These are phyloP conservation scores for Remorina albescens DNA, from an alignment of 2,797 vertebrate genomes.

Conservation along the genomic window DNA sequence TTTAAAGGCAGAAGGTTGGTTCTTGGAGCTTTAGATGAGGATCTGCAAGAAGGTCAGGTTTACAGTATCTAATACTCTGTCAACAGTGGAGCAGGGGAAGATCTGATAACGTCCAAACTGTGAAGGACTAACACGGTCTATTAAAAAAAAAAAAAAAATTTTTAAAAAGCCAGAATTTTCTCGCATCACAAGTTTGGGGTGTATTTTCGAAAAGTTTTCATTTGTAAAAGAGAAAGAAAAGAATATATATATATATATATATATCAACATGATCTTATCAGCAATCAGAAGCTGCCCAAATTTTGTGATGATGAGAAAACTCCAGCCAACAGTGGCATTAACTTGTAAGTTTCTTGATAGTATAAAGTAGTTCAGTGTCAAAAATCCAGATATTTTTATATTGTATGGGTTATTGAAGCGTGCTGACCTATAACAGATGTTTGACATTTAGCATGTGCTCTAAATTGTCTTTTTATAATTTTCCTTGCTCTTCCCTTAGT, in stretches of 20 bases:
- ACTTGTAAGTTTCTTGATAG: background rate
- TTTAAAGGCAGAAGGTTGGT: background rate
- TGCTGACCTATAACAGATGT: background rate
- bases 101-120: background rate
- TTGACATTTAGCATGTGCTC: background rate
- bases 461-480: background rate
- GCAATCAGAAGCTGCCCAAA: background rate
- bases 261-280: too few relatives aligned
- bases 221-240: background rate
- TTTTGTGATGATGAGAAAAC: background rate
- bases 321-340: background rate
- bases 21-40: background rate
- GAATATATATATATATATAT: too few relatives aligned
- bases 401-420: background rate
- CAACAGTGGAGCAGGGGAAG: background rate
- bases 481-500: background rate
- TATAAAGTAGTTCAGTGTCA: background rate
- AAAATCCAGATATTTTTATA: background rate
- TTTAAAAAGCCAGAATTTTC: background rate
- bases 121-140: background rate
- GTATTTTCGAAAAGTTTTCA: background rate
- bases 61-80: background rate
- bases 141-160: too few relatives aligned
- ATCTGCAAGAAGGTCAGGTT: slow-evolving; percentile 1
- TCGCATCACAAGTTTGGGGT: background rate